Evolutionary conservation across 2,113 vertebrate genomes (phyloP), one percentile per base, ranked within the genome.

Genomic region (Choloepus hoffmanni): DNA sequence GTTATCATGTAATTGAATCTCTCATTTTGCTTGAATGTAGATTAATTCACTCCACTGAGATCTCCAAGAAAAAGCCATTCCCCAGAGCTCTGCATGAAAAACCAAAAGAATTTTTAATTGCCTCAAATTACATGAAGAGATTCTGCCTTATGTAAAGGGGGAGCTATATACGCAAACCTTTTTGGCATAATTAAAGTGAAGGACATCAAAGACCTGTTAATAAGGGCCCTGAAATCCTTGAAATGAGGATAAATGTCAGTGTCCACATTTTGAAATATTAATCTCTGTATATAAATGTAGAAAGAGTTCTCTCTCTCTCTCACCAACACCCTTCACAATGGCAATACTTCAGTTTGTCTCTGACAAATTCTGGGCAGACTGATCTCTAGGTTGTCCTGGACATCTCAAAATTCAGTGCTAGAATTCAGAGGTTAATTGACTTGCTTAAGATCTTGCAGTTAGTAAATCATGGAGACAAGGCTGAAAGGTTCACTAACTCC

Each of bases 1-100:
- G 96, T 98, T 98, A 98, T 97, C 97, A 94, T 55, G 83, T 98
- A 98, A 98, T 98, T 98, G 97, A 97, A 97, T 96, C 93, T 98
- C 93, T 97, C 96, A 97, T 97, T 98, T 98, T 98, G 76, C 97
- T 96, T 98, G 94, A 98, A 97, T 6, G 3, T 95, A 97, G 95
- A 98, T 98, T 97, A 97, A 97, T 97, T 98, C 68, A 50, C 83
- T 98, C 90, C 86, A 58, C 89, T 93, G 92, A 98, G 97, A 98
- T 96, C 92, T 76, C 85, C 33, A 96, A 96, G 95, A 98, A 96
- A 96, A 94, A 97, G 53, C 63, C 10, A 96, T 78, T 96, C 92
- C 92, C 97, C 10, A 26, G 93, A 97, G 94, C 89, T 97, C 76
- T 26, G 48, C 48, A 93, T 90, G 85, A 96, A 83, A 89, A 95